Evolutionary conservation across 2,797 vertebrate genomes (phyloP), one percentile per base, ranked within the genome.

Genomic region (Tragelaphus oryx): DNA sequence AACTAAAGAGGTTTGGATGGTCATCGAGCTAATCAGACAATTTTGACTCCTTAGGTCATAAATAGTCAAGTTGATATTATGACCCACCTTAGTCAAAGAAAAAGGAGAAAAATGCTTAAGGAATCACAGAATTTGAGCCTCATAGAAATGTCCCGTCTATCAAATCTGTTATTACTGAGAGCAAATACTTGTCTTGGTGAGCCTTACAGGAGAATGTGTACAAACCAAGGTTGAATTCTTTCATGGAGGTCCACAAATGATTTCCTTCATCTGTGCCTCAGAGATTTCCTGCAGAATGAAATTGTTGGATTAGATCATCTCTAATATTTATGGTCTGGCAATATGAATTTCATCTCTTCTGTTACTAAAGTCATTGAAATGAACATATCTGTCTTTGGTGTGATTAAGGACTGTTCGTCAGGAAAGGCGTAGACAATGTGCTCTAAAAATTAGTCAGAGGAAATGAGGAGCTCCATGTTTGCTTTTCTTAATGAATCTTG

Each of bases 401-500:
- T 41, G 79, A 96, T 44, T 76, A 93, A 75, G 37, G 1, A 9
- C 80, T 37, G 20, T 87, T 93, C 44, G 79, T 76, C 9, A 37
- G 26, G 44, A 91, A 95, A 62, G 71, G 20, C 41, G 2, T 11
- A 82, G 76, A 91, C 11, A 44, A 74, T 33, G 6, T 62, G 20
- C 86, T 76, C 91, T 33, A 57, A 92, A 83, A 97, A 78, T 55
- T 91, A 55, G 26, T 94, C 55, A 95, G 92, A 94, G 84, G 76
- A 95, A 95, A 88, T 48, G 44, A 22, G 52, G 62, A 96, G 30
- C 57, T 62, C 83, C 83, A 86, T 87, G 46, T 95, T 95, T 94
- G 62, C 57, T 93, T 96, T 93, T 89, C 71, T 85, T 82, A 89
- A 75, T 79, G 75, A 93, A n/a, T 91, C 24, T 93, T 95, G 94